phyloP scores from a whole-genome alignment of 2,888 invertebrate species.

The Sarcophaga subvicina region DNA sequence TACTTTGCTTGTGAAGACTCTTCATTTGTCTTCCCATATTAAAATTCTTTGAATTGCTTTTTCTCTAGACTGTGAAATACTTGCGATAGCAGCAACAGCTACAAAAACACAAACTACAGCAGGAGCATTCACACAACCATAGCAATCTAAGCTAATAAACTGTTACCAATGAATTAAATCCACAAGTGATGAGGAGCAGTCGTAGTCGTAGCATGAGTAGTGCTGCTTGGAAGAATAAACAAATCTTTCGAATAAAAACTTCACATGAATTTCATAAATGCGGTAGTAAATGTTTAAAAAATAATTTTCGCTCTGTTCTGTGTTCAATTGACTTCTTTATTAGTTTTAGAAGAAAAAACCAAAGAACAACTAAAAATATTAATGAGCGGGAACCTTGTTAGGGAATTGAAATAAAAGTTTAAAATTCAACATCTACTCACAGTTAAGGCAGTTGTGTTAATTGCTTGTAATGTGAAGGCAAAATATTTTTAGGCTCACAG shows the following conservation, averaged over 20 bases:
- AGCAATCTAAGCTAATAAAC: no score
- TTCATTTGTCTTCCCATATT: not conserved
- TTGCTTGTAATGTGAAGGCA: constrained; percentile 20
- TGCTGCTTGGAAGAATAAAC: not conserved
- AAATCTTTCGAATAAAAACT: not conserved
- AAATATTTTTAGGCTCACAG: not conserved
- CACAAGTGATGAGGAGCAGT: not conserved
- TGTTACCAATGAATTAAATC: not conserved
- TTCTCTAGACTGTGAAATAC: constrained; percentile 6
- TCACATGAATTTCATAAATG: constrained; percentile 49
- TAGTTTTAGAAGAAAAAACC: no score
- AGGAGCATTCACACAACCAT: no score
- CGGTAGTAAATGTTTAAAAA: not conserved
- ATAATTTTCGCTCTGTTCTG: no score
- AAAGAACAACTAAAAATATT: no score
- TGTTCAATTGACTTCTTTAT: no score
- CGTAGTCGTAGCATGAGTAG: not conserved
- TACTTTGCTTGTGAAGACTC: not conserved
- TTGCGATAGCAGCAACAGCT: no score
- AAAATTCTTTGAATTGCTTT: constrained; percentile 29
- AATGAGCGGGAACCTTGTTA: no score
- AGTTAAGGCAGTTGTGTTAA: no score
- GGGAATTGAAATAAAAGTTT: no score
- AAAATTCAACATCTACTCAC: no score
- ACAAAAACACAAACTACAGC: no score